Conservation (phyloP, 2,797 vertebrate species). For the Jordanella pulchra region DNA sequence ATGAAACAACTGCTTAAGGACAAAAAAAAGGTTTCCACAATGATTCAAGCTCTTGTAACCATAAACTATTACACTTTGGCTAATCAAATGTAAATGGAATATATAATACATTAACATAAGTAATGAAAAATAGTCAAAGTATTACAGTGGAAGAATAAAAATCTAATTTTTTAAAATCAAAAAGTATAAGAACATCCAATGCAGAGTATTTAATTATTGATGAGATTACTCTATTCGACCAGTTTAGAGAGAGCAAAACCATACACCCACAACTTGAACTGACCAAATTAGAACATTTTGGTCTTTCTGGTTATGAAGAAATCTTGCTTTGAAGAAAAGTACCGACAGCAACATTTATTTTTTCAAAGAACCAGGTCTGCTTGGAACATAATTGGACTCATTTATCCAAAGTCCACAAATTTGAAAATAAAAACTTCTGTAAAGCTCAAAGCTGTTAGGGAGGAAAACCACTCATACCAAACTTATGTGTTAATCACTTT, state of each 20-base stretch:
- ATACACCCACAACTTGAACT: background rate
- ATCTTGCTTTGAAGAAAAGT: constrained; percentile 5
- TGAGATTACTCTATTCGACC: background rate
- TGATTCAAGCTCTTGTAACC: too few species aligned
- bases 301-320: background rate
- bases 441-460: constrained; percentile 50
- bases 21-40: too few species aligned
- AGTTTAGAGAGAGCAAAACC: background rate
- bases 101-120: background rate
- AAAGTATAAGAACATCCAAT: background rate
- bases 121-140: background rate
- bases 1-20: too few species aligned
- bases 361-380: constrained; percentile 2
- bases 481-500: constrained; percentile 60
- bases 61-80: too few species aligned
- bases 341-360: background rate
- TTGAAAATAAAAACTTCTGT: constrained; percentile 32
- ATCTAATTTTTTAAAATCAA: background rate
- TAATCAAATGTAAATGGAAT: too few species aligned
- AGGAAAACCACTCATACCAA: constrained; percentile 47
- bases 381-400: background rate
- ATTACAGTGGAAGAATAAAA: too few species aligned
- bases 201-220: background rate
- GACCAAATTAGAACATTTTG: constrained; percentile 4
- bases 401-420: background rate